These are phyloP conservation scores for Reinhardtius hippoglossoides DNA, from an alignment of 2,113 vertebrate genomes.

Conservation along the genomic window DNA sequence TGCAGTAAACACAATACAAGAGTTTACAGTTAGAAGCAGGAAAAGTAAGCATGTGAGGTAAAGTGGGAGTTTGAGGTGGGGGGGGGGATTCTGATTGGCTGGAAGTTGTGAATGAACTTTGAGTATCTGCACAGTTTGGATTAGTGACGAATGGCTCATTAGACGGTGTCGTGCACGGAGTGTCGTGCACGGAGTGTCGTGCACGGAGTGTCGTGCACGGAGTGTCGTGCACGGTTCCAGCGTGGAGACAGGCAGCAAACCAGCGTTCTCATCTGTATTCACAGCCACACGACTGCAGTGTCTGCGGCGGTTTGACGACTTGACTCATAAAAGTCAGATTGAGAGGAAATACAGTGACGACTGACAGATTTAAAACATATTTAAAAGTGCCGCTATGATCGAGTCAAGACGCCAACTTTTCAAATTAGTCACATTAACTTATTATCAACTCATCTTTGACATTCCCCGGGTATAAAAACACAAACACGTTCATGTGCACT, in stretches of 20 bases:
- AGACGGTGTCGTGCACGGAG: too few species aligned
- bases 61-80: not conserved
- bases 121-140: not conserved
- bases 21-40: too few species aligned
- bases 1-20: too few species aligned
- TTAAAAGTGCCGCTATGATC: not conserved
- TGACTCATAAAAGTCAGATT: not conserved
- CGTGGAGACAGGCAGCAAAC: not conserved
- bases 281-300: not conserved
- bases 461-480: not conserved
- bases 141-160: too few species aligned
- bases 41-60: too few species aligned
- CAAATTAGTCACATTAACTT: too few species aligned
- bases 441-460: not conserved
- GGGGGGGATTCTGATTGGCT: not conserved
- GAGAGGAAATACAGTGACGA: not conserved
- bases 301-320: not conserved
- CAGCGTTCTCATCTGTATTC: not conserved
- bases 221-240: too few species aligned
- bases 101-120: not conserved
- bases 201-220: too few species aligned
- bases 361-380: not conserved
- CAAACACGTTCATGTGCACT: too few species aligned
- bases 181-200: too few species aligned
- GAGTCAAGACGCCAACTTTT: not conserved